phyloP scores from a whole-genome alignment of 2,113 vertebrate species.

The Paradoxurus hermaphroditus region DNA sequence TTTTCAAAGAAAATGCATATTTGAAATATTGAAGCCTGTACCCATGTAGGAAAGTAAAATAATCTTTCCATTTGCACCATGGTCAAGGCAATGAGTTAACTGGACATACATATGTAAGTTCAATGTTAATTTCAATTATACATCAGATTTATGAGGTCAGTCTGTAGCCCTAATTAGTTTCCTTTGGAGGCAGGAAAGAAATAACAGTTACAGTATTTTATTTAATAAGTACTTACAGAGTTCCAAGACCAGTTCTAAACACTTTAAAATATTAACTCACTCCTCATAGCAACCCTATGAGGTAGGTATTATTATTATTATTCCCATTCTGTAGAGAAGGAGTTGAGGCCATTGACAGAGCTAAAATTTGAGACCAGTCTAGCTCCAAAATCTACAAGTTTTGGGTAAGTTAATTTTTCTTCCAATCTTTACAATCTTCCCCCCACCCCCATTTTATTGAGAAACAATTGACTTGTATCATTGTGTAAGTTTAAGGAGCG shows the following conservation, averaged over 20 bases:
- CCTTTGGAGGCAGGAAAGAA: constrained; percentile 21
- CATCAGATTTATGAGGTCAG: not conserved
- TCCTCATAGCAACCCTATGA: not conserved
- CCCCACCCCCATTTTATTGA: not conserved
- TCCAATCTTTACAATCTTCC: not conserved
- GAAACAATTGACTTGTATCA: not conserved
- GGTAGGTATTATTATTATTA: not conserved
- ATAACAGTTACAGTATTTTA: not conserved
- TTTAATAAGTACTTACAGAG: not conserved
- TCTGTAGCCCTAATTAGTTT: constrained; percentile 17
- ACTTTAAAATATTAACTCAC: not conserved
- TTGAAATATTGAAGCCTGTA: not conserved
- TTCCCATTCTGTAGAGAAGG: not conserved
- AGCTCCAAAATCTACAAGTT: not conserved
- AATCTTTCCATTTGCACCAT: not conserved
- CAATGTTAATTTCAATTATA: not conserved
- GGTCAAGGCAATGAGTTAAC: not conserved
- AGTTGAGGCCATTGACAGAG: not conserved
- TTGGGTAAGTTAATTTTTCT: not conserved
- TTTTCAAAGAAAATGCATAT: not conserved
- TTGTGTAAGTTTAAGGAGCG: not conserved
- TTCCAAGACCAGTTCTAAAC: not conserved
- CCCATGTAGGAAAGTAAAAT: not conserved
- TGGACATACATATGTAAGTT: not conserved
- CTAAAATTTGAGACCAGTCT: not conserved